Percentiles rank a stretch among this genome's conserved stretches.
Conservation (phyloP, 2,888 invertebrate genomes). For the Rotaria magnacalcarata region DNA sequence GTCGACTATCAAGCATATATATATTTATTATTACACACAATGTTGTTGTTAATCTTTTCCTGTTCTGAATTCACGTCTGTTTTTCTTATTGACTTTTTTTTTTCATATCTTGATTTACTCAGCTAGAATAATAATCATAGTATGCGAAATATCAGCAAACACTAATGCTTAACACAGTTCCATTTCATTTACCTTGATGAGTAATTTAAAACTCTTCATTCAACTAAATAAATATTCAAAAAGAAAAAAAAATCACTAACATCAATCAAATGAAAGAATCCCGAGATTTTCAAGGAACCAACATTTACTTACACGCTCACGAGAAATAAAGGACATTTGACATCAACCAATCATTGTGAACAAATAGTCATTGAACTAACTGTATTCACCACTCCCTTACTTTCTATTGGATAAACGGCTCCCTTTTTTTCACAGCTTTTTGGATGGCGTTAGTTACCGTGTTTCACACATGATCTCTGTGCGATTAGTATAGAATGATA, state of each 20-base stretch:
- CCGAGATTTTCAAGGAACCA: conserved; percentile 21
- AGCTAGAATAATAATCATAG: not conserved
- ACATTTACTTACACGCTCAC: conserved; percentile 18
- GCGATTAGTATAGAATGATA: too few relatives aligned
- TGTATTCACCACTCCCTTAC: not conserved
- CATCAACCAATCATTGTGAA: conserved; percentile 18
- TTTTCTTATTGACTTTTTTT: not conserved
- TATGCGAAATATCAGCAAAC: not conserved
- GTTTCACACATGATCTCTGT: too few relatives aligned
- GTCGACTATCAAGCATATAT: not conserved
- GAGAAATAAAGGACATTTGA: conserved; percentile 23
- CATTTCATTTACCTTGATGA: not conserved
- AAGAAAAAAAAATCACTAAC: not conserved
- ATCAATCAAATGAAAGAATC: not conserved
- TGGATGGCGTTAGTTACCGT: not conserved
- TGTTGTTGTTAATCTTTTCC: not conserved
- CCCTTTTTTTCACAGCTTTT: not conserved
- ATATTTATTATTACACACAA: not conserved
- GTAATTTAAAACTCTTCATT: not conserved
- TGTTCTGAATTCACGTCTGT: not conserved
- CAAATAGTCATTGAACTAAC: conserved; percentile 5
- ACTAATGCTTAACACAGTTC: not conserved
- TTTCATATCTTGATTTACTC: not conserved
- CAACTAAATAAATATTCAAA: not conserved
- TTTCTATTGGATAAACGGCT: not conserved